Evolutionary conservation across 2,113 vertebrate species (phyloP).

Genomic region (Gallinago undulata): DNA sequence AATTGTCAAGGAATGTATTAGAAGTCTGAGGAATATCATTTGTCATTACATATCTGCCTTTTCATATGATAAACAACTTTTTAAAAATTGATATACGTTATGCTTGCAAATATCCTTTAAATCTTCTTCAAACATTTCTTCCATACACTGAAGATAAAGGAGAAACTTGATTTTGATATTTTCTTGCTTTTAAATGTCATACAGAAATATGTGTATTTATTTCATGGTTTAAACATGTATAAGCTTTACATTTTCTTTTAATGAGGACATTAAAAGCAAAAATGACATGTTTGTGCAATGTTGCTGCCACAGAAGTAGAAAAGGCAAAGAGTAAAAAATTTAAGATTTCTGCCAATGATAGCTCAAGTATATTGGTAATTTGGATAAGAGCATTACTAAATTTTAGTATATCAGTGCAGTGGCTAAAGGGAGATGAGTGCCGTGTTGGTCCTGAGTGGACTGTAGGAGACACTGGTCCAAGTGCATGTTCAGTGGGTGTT

Average conservation of each 20-base stretch:
- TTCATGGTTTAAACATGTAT: constrained; percentile 8
- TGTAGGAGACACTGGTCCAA: accelerated
- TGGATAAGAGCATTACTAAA: neutral
- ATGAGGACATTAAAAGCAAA: neutral
- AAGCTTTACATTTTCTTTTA: constrained; percentile 36
- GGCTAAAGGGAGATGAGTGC: neutral
- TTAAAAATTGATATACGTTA: constrained; percentile 13
- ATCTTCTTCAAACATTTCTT: neutral
- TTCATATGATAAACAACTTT: constrained; percentile 39
- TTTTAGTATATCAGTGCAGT: neutral
- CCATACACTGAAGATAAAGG: neutral
- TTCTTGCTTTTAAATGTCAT: constrained; percentile 4
- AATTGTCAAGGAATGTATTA: neutral
- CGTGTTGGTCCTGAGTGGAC: accelerated
- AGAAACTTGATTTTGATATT: constrained; percentile 13
- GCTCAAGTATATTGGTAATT: neutral
- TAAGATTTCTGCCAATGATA: neutral
- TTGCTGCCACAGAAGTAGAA: neutral
- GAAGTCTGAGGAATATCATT: neutral
- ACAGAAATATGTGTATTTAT: neutral
- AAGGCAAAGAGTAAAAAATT: neutral
- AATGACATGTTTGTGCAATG: neutral
- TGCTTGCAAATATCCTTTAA: constrained; percentile 44
- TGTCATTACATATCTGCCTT: neutral
- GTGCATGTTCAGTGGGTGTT: neutral